A percentile compares a stretch with the other conserved stretches of the same genome.
These are phyloP conservation scores for human (Homo sapiens) DNA, from an alignment of 2,113 vertebrate genomes.

Conservation along the genomic window DNA sequence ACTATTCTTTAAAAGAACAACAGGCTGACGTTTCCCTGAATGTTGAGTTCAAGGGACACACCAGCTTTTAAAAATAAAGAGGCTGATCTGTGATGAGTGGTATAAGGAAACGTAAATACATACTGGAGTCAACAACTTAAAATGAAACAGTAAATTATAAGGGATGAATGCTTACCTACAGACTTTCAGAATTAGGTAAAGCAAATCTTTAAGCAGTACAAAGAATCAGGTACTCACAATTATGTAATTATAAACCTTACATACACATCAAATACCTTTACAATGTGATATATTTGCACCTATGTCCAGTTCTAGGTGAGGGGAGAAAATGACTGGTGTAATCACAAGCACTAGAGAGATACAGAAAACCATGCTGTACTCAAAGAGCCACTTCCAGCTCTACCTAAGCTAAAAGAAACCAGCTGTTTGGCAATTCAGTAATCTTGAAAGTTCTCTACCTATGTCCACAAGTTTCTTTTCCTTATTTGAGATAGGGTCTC, in stretches of 20 bases:
- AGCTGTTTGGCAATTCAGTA: background rate
- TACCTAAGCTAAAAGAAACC: background rate
- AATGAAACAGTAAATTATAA: conserved; percentile 22
- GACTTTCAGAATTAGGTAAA: conserved; percentile 4
- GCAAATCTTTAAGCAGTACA: background rate
- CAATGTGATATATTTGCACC: background rate
- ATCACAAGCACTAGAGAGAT: conserved; percentile 11
- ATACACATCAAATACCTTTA: conserved; percentile 37
- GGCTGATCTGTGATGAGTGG: background rate
- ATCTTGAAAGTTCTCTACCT: background rate
- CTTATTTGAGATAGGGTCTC: background rate
- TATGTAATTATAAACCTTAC: background rate
- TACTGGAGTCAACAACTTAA: background rate
- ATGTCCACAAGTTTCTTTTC: background rate
- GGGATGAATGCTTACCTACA: background rate
- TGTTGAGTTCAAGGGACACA: background rate
- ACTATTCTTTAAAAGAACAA: background rate
- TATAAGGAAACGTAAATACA: background rate
- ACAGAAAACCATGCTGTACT: background rate
- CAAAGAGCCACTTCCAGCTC: background rate
- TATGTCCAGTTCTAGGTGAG: background rate
- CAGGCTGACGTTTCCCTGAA: background rate
- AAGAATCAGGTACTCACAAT: conserved; percentile 27
- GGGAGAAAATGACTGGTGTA: conserved; percentile 12
- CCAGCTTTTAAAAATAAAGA: conserved; percentile 28